Evolutionary conservation across 2,797 vertebrate species (phyloP).

Genomic region (Tragopan temminckii): DNA sequence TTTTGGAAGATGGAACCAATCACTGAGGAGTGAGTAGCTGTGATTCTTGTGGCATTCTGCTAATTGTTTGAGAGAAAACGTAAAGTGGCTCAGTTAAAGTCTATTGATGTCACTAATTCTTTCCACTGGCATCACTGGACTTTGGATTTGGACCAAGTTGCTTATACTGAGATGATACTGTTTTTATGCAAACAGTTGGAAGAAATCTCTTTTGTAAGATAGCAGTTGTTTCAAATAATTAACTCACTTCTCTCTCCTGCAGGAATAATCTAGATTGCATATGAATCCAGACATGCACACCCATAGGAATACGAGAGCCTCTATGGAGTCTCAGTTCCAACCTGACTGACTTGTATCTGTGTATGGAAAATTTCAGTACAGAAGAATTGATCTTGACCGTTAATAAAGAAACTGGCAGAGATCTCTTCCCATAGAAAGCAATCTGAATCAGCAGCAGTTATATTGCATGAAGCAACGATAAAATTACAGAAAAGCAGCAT

Average conservation of each 20-base stretch:
- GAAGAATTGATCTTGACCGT: constrained; percentile 82
- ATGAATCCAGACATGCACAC: constrained; percentile 78
- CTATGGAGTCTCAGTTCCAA: constrained; percentile 81
- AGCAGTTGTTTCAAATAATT: constrained; percentile 15
- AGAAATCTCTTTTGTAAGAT: neutral
- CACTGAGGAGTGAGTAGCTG: constrained; percentile 49
- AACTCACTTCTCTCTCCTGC: constrained; percentile 75
- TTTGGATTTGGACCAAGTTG: constrained; percentile 17
- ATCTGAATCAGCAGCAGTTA: constrained; percentile 87
- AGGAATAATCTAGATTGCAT: constrained; percentile 85
- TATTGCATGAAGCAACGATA: constrained; percentile 91
- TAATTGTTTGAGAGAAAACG: constrained; percentile 15
- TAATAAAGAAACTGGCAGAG: constrained; percentile 84
- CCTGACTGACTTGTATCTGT: constrained; percentile 82
- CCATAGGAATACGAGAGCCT: constrained; percentile 83
- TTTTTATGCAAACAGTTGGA: neutral
- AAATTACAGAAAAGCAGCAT: constrained; percentile 86
- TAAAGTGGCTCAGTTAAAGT: constrained; percentile 25
- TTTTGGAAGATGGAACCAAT: constrained; percentile 47
- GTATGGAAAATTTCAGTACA: constrained; percentile 79
- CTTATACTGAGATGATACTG: neutral
- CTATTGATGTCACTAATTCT: neutral
- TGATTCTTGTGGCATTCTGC: constrained; percentile 29
- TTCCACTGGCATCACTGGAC: neutral
- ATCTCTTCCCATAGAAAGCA: constrained; percentile 86